phyloP scores from a whole-genome alignment of 1,140 invertebrate genomes.

The Aphis gossypii region DNA sequence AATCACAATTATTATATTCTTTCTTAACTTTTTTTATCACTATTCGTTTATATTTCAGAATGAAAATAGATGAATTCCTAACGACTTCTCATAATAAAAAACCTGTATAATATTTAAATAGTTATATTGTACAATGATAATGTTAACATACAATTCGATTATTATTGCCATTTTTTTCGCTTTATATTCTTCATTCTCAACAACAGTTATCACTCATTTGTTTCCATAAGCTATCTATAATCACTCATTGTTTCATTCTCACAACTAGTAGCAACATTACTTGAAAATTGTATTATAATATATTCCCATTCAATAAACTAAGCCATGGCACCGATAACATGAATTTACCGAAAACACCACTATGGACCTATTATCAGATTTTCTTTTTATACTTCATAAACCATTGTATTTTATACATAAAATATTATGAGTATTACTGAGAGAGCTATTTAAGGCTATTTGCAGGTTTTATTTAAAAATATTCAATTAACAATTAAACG shows the following conservation, averaged over 20 bases:
- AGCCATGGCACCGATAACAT: background rate
- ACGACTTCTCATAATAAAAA: background rate
- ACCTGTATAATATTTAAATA: background rate
- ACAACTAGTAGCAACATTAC: background rate
- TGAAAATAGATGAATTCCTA: background rate
- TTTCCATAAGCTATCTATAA: background rate
- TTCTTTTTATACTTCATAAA: background rate
- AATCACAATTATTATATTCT: background rate
- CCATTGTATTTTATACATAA: background rate
- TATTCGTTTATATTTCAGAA: background rate
- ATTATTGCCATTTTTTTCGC: no score
- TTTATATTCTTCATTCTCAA: background rate
- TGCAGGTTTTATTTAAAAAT: background rate
- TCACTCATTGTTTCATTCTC: background rate
- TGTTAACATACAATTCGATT: background rate
- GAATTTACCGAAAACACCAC: background rate
- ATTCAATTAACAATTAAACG: slow-evolving; percentile 26
- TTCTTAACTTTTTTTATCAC: background rate
- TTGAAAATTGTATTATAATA: background rate
- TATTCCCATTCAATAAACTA: background rate
- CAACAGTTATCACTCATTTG: background rate
- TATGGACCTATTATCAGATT: background rate
- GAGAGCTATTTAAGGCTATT: background rate
- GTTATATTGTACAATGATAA: background rate
- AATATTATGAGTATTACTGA: background rate